phyloP scores from a whole-genome alignment of 2,888 invertebrate species.

The Plebejus argus region DNA sequence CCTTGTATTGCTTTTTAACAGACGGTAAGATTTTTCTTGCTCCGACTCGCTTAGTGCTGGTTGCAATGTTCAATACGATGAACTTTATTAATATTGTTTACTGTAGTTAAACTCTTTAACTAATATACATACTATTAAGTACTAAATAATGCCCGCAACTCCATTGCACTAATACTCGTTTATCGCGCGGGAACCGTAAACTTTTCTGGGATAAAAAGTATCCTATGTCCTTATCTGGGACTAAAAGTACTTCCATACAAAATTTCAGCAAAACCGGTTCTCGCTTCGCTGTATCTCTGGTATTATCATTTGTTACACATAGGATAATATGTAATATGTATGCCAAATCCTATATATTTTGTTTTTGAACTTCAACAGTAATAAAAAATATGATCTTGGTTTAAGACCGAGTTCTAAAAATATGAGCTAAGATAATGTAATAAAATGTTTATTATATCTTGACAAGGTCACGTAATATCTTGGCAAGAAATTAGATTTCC shows the following conservation, averaged over 20 bases:
- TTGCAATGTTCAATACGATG: background rate
- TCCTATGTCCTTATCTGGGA: too few relatives aligned
- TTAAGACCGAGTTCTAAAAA: conserved; percentile 60
- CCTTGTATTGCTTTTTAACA: conserved; percentile 7
- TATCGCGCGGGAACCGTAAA: too few relatives aligned
- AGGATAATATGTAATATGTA: too few relatives aligned
- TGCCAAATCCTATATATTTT: too few relatives aligned
- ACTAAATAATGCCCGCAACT: too few relatives aligned
- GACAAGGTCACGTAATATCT: conserved; percentile 78
- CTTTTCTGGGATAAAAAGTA: too few relatives aligned
- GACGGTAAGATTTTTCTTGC: background rate
- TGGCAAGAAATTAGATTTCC: conserved; percentile 78
- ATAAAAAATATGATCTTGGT: background rate
- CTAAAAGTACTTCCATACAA: too few relatives aligned
- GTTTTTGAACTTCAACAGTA: background rate
- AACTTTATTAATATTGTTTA: background rate
- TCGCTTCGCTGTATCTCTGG: too few relatives aligned
- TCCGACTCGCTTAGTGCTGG: background rate
- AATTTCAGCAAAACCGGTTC: too few relatives aligned
- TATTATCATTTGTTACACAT: too few relatives aligned
- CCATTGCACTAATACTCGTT: too few relatives aligned
- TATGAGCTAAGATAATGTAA: conserved; percentile 72
- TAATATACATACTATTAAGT: background rate
- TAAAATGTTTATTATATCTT: conserved; percentile 75
- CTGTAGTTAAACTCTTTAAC: background rate